These are phyloP conservation scores for Spisula solida DNA, from an alignment of 2,888 invertebrate species.

Conservation along the genomic window DNA sequence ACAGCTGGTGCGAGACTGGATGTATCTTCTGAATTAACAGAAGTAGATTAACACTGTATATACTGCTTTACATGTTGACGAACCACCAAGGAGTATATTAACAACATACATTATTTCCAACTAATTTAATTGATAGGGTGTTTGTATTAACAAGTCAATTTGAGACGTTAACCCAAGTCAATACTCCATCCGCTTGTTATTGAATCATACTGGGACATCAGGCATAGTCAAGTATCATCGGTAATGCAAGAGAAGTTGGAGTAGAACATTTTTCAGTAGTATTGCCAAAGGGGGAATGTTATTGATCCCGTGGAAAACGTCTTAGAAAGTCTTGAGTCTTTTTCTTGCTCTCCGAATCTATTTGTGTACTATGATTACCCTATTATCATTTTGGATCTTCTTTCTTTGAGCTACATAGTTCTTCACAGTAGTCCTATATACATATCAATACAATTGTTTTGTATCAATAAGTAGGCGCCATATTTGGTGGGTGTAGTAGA, in stretches of 20 bases:
- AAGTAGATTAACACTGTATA: not conserved
- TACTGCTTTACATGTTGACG: not conserved
- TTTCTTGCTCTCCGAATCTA: conserved; percentile 14
- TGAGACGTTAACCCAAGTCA: conserved; percentile 27
- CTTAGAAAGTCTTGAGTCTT: not conserved
- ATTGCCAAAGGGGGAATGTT: conserved; percentile 52
- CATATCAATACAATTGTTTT: not conserved
- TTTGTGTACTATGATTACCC: conserved; percentile 34
- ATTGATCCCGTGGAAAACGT: conserved; percentile 35
- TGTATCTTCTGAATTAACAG: not conserved
- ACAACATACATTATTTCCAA: not conserved
- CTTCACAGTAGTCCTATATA: not conserved
- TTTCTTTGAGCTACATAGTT: not conserved
- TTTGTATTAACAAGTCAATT: conserved; percentile 15
- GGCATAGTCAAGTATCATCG: conserved; percentile 55
- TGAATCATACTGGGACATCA: conserved; percentile 30
- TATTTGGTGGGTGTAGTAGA: too few relatives aligned
- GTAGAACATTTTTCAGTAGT: conserved; percentile 60
- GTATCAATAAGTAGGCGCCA: not conserved
- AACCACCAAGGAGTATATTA: not conserved
- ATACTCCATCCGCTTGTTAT: conserved; percentile 43
- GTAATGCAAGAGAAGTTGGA: conserved; percentile 43
- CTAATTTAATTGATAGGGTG: conserved; percentile 19
- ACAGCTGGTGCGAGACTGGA: too few relatives aligned
- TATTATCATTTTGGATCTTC: not conserved